Evolutionary conservation across 2,797 vertebrate genomes (phyloP), one percentile per base, ranked within the genome.

Genomic region (Notolabrus celidotus): DNA sequence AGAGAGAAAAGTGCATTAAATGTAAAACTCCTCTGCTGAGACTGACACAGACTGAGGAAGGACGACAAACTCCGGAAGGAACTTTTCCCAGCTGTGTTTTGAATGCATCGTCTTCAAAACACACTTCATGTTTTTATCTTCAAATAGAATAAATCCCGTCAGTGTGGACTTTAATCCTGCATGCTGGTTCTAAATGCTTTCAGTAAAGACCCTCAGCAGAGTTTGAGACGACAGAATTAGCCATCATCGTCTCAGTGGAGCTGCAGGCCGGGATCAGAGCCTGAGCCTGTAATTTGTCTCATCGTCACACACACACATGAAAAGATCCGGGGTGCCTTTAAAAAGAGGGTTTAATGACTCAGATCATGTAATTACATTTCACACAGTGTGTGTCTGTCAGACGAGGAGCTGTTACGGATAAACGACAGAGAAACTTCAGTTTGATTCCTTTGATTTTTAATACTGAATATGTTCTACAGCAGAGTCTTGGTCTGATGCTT

Each of bases 241-340:
- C 64, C 53, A 53, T 60, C 49, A 51, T 76, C 56, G n/a, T n/a
- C n/a, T 67, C 5, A 51, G 62, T 39, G 36, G 34, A 50, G 68
- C 46, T 67, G 25, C 46, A 52, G 68, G 33, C 67, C 54, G 41
- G 6, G 45, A 71, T 71, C 70, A 52, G 2, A 60, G 52, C 41
- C 9, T 2, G 25, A 76, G 64, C 27, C 57, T 15, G 27, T 29
- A 41, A 58, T 63, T 71, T 41, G 65, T 20, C 27, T 56, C 23
- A 63, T 67, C 11, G 4, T 59, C n/a, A 42, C 63, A 64, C 43
- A 60, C 39, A 31, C 14, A 65, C 64, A 61, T 72, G n/a, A 42
- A 52, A 43, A 31, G 38, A 80, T 83, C 59, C 65, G 64, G 45
- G 80, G 72, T 2, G 54, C 65, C 69, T 66, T 52, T 25, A 23